Evolutionary conservation across 2,888 invertebrate species (phyloP).

Genomic region (Drosophila yooni): DNA sequence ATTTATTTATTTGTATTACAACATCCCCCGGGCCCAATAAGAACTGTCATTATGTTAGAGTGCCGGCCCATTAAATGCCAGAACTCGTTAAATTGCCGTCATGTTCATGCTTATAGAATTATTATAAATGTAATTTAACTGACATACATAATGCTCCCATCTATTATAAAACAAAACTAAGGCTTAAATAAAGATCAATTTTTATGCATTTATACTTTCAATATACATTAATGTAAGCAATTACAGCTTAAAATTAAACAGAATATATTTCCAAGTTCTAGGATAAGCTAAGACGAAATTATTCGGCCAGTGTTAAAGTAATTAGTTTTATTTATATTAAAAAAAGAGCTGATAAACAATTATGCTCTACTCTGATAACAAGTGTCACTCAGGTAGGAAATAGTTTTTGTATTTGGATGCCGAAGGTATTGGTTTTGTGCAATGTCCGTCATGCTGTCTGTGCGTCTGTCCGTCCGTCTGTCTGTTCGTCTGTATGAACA

Average conservation of each 20-base stretch:
- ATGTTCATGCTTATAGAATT: conserved; percentile 4
- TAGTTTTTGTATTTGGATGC: not conserved
- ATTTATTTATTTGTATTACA: conserved; percentile 58
- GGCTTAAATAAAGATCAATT: not conserved
- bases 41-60: conserved; percentile 35
- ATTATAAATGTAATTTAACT: not conserved
- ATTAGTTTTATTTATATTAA: not conserved
- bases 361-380: not conserved
- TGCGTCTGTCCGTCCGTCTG: too few relatives aligned
- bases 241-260: not conserved
- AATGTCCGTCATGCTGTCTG: too few relatives aligned
- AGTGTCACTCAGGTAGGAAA: not conserved
- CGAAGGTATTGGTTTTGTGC: too few relatives aligned
- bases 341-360: not conserved
- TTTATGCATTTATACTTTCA: not conserved
- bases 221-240: not conserved
- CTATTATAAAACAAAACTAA: not conserved
- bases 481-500: not conserved
- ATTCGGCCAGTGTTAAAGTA: not conserved
- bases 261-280: not conserved
- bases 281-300: not conserved
- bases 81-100: conserved; percentile 12
- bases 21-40: conserved; percentile 25
- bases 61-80: conserved; percentile 24
- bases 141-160: not conserved